Conservation (phyloP, 1,140 invertebrate genomes). For the Ceratoteleas bidentatus region DNA sequence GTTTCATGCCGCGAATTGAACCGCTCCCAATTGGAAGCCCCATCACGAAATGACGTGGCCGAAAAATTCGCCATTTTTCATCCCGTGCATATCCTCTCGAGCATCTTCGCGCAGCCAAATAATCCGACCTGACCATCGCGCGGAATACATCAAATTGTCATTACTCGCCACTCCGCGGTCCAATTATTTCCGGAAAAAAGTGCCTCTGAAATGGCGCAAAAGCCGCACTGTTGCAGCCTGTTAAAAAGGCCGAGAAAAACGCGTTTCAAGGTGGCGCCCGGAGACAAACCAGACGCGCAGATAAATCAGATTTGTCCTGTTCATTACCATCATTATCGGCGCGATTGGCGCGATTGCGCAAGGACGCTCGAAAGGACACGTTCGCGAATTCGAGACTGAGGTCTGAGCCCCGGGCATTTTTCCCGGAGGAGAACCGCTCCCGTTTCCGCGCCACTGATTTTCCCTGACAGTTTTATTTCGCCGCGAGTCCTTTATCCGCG, state of each 20-base stretch:
- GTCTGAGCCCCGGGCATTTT: constrained; percentile 52
- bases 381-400: constrained; percentile 55
- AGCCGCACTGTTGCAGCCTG: background rate
- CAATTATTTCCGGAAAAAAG: too few species aligned
- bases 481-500: constrained; percentile 54
- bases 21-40: too few species aligned
- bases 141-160: too few species aligned
- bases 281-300: constrained; percentile 43
- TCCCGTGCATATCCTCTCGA: too few species aligned
- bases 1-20: too few species aligned
- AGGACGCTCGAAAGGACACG: constrained; percentile 51
- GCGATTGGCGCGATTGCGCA: constrained; percentile 56
- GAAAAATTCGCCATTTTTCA: too few species aligned
- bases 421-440: constrained; percentile 55
- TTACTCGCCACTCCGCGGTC: too few species aligned
- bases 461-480: constrained; percentile 61
- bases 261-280: constrained; percentile 31
- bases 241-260: background rate
- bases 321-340: constrained; percentile 62
- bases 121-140: too few species aligned
- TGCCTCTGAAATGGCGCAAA: too few species aligned
- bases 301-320: constrained; percentile 64
- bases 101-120: too few species aligned
- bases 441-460: constrained; percentile 62
- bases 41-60: too few species aligned